These are phyloP conservation scores for Neoaliturus tenellus DNA, from an alignment of 2,888 invertebrate genomes.

Conservation along the genomic window DNA sequence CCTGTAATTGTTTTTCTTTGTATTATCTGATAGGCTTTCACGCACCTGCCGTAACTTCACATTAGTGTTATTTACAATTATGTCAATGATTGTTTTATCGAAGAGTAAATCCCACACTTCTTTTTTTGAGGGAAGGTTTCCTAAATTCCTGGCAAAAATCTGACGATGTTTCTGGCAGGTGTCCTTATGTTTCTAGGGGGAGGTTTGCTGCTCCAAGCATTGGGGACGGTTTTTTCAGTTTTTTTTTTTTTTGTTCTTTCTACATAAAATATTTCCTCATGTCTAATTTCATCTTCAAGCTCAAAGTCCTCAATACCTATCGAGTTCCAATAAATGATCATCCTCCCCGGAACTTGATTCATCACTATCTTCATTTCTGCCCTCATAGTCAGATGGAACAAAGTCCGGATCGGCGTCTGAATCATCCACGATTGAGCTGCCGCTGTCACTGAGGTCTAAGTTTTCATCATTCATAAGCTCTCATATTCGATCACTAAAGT, in stretches of 20 bases:
- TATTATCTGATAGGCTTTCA: not conserved
- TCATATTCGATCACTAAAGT: no score
- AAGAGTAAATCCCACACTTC: slow-evolving; percentile 35
- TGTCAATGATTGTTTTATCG: not conserved
- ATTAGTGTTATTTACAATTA: slow-evolving; percentile 40
- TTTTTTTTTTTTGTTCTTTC: slow-evolving; percentile 43
- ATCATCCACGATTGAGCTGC: no score
- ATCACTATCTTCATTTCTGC: not conserved
- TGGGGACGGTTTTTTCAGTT: slow-evolving; percentile 21
- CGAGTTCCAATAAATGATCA: not conserved
- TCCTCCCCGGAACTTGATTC: not conserved
- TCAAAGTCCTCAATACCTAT: not conserved
- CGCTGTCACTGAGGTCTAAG: no score
- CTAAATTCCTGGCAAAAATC: slow-evolving; percentile 28
- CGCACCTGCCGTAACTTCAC: slow-evolving; percentile 20
- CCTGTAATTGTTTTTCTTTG: slow-evolving; percentile 47
- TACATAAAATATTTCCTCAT: slow-evolving; percentile 1
- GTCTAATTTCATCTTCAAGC: not conserved
- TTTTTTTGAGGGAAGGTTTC: not conserved
- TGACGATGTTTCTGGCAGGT: slow-evolving; percentile 27
- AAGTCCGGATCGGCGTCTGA: not conserved
- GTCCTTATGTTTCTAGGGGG: slow-evolving; percentile 37
- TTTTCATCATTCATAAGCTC: no score
- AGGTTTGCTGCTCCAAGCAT: slow-evolving; percentile 41
- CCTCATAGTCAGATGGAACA: not conserved